Conservation (phyloP, 2,797 vertebrate genomes). For the Peromyscus eremicus region DNA sequence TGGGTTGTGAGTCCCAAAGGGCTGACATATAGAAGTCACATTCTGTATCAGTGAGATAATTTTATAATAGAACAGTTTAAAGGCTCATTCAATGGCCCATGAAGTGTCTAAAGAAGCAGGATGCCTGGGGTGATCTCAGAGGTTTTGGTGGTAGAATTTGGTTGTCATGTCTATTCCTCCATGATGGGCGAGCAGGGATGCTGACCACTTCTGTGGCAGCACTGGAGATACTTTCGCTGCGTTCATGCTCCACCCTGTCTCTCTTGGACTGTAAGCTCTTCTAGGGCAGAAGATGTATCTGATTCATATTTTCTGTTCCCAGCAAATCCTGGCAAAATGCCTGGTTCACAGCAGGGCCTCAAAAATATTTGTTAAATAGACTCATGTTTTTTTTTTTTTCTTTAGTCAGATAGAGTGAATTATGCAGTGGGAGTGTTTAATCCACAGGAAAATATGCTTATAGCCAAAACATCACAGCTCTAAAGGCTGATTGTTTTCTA, state of each 20-base stretch:
- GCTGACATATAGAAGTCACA: not conserved
- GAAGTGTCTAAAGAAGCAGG: not conserved
- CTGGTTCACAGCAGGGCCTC: constrained; percentile 2
- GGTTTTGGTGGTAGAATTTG: not conserved
- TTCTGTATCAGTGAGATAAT: constrained; percentile 24
- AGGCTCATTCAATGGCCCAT: not conserved
- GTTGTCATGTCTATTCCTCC: not conserved
- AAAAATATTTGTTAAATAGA: constrained; percentile 53
- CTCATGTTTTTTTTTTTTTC: not conserved
- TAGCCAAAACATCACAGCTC: not conserved
- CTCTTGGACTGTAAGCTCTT: constrained; percentile 43
- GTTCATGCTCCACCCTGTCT: not conserved
- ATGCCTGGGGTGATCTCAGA: not conserved
- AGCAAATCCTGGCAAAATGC: constrained; percentile 48
- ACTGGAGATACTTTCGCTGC: fast-evolving
- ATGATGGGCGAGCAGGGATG: not conserved
- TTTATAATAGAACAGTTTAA: not conserved
- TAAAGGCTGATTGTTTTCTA: not conserved
- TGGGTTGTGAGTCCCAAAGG: not conserved
- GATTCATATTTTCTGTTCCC: constrained; percentile 59
- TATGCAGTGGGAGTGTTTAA: not conserved
- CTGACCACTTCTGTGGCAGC: fast-evolving
- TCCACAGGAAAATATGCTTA: not conserved
- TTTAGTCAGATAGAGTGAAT: constrained; percentile 48
- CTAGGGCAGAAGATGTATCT: constrained; percentile 53